Evolutionary conservation across 2,888 invertebrate genomes (phyloP).

Genomic region (Yponomeuta malinellus): DNA sequence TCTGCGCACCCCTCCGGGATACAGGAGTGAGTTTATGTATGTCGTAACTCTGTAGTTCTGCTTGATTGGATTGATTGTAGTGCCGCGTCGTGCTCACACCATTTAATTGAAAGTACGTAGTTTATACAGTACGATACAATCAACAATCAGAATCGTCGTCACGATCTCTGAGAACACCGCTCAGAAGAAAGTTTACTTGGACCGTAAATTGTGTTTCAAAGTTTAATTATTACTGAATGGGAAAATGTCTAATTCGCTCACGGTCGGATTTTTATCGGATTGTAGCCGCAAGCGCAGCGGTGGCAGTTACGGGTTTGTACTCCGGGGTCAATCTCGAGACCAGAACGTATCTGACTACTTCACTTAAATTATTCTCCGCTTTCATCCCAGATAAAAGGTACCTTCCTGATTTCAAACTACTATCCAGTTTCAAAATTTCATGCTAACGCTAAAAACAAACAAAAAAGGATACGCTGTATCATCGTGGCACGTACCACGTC

Average conservation of each 20-base stretch:
- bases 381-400: background rate
- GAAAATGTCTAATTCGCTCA: background rate
- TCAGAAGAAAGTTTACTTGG: conserved; percentile 3
- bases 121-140: conserved; percentile 10
- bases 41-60: background rate
- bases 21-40: background rate
- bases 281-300: conserved; percentile 1
- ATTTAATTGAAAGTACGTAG: background rate
- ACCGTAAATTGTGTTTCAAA: background rate
- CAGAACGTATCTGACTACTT: background rate
- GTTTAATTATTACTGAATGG: conserved; percentile 1
- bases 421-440: no score
- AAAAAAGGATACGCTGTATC: background rate
- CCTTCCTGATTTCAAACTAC: background rate
- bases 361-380: background rate
- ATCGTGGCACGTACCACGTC: conserved; percentile 39
- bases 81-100: background rate
- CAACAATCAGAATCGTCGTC: background rate
- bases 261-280: conserved; percentile 9
- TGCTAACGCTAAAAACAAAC: no score
- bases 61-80: background rate
- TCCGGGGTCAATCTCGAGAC: conserved; percentile 2
- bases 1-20: no score
- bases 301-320: background rate
- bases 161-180: background rate